Conservation (phyloP, 2,113 vertebrate species). For the Syrmaticus mikado region DNA sequence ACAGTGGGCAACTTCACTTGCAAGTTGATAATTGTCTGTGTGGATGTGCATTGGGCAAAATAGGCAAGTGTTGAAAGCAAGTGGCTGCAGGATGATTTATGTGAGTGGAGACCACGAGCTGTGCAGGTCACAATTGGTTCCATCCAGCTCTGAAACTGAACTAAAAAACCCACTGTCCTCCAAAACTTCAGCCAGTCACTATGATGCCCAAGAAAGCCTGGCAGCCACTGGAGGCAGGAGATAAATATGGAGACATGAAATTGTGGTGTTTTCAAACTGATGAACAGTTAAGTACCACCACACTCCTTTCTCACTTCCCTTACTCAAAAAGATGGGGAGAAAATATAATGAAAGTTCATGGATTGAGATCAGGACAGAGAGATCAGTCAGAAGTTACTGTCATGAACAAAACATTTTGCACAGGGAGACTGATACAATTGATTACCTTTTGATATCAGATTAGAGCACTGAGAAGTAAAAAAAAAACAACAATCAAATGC, state of each 20-base stretch:
- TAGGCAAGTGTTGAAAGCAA: not conserved
- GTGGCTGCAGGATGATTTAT: not conserved
- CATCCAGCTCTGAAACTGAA: not conserved
- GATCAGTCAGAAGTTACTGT: not conserved
- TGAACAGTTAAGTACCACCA: not conserved
- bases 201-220: not conserved
- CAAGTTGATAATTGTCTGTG: not conserved
- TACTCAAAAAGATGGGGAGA: not conserved
- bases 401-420: not conserved
- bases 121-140: not conserved
- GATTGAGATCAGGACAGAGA: not conserved
- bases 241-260: not conserved
- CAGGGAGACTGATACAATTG: not conserved
- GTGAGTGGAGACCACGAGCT: not conserved
- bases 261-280: too few relatives aligned
- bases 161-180: not conserved
- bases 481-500: not conserved
- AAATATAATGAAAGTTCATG: not conserved
- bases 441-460: not conserved
- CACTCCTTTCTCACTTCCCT: not conserved
- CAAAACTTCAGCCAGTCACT: not conserved
- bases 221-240: not conserved
- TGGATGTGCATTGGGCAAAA: not conserved
- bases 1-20: not conserved
- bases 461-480: not conserved